phyloP scores from a whole-genome alignment of 2,888 invertebrate species.

The Clusia tigrina region DNA sequence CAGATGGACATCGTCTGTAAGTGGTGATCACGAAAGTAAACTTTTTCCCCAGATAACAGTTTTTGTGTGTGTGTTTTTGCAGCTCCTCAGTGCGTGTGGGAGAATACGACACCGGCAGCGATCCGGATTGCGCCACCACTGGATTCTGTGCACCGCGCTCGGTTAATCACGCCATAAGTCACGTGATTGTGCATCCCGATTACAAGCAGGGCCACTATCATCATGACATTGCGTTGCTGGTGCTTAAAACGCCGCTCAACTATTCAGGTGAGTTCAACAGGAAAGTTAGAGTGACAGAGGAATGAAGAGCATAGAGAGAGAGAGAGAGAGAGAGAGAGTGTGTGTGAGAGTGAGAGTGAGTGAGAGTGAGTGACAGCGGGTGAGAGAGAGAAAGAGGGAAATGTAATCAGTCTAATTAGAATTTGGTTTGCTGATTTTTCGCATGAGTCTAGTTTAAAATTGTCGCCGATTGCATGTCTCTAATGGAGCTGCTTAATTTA shows the following conservation, averaged over 20 bases:
- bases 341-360: no score
- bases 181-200: constrained; percentile 79
- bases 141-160: constrained; percentile 78
- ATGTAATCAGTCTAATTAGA: background rate
- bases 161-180: constrained; percentile 76
- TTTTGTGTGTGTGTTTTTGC: background rate
- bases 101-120: constrained; percentile 75
- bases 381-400: background rate
- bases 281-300: background rate
- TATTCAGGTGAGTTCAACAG: constrained; percentile 69
- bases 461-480: background rate
- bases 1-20: constrained; percentile 79
- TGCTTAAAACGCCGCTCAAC: constrained; percentile 74
- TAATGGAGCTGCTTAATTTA: background rate
- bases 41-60: background rate
- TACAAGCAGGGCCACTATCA: constrained; percentile 73
- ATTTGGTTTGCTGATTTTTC: background rate
- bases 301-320: no score
- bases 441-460: constrained; percentile 37
- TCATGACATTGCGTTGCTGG: constrained; percentile 79
- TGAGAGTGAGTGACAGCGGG: no score
- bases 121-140: constrained; percentile 76
- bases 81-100: constrained; percentile 79
- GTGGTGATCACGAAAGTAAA: constrained; percentile 49
- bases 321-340: no score